Evolutionary conservation across 1,140 invertebrate species (phyloP).

Genomic region (Tetraneura akinire): DNA sequence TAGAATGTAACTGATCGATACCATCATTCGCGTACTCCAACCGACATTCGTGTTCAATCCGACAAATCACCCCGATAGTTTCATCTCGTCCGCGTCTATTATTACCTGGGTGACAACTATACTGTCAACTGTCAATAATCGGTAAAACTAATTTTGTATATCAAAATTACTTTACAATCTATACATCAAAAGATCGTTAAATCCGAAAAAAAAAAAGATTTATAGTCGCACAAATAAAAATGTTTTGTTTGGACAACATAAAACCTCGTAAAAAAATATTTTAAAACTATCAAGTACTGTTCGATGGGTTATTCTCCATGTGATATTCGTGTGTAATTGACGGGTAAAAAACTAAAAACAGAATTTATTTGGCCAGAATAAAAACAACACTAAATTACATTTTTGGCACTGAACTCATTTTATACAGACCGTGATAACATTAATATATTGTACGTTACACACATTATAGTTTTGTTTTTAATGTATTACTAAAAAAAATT

Average conservation of each 20-base stretch:
- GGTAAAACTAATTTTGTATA: too few relatives aligned
- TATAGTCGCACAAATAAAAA: neutral
- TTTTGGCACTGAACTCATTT: neutral
- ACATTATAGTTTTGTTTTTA: too few relatives aligned
- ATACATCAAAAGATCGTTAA: neutral
- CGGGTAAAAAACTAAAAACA: neutral
- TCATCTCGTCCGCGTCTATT: too few relatives aligned
- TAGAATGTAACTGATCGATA: too few relatives aligned
- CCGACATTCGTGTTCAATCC: too few relatives aligned
- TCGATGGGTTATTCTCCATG: neutral
- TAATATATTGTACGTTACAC: too few relatives aligned
- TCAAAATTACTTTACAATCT: too few relatives aligned
- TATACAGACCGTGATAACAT: neutral
- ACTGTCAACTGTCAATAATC: too few relatives aligned
- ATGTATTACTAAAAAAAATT: too few relatives aligned
- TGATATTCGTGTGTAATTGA: neutral
- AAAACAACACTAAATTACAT: slow-evolving; percentile 11
- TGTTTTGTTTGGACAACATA: neutral
- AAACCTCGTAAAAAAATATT: neutral
- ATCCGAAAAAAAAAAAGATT: neutral
- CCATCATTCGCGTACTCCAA: too few relatives aligned
- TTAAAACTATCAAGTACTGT: neutral
- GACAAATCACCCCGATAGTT: too few relatives aligned
- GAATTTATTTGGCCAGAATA: neutral
- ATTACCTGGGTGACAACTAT: too few relatives aligned